These are phyloP conservation scores for Teleogryllus oceanicus DNA, from an alignment of 2,888 invertebrate genomes.

Conservation along the genomic window DNA sequence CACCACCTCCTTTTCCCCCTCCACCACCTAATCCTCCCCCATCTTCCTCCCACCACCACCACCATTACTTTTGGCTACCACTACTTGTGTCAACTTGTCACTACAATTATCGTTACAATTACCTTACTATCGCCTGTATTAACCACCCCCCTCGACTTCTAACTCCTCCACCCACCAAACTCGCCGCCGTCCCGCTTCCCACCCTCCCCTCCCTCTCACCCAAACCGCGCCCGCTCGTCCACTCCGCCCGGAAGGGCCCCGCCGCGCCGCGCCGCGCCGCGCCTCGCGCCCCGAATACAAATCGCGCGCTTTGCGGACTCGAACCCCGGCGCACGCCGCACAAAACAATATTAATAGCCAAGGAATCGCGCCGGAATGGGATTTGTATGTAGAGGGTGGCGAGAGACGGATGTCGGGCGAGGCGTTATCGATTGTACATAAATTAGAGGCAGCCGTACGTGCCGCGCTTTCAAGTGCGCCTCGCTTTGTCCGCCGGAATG, in stretches of 20 bases:
- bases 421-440: background rate
- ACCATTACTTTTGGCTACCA: too few relatives aligned
- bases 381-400: constrained; percentile 10
- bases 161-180: background rate
- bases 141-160: too few relatives aligned
- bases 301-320: background rate
- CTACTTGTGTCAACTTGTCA: too few relatives aligned
- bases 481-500: background rate
- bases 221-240: background rate
- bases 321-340: background rate
- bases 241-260: background rate
- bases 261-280: background rate
- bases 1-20: too few relatives aligned
- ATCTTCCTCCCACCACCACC: too few relatives aligned
- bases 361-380: constrained; percentile 1
- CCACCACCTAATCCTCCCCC: too few relatives aligned
- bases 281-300: background rate
- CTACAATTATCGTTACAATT: too few relatives aligned
- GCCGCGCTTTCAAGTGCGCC: background rate
- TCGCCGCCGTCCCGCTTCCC: background rate
- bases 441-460: background rate
- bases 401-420: background rate
- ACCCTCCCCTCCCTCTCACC: background rate
- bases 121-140: too few relatives aligned
- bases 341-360: constrained; percentile 18